Base-by-base conservation (phyloP, 2,888 invertebrate species). In the Cantharis rufa region DNA sequence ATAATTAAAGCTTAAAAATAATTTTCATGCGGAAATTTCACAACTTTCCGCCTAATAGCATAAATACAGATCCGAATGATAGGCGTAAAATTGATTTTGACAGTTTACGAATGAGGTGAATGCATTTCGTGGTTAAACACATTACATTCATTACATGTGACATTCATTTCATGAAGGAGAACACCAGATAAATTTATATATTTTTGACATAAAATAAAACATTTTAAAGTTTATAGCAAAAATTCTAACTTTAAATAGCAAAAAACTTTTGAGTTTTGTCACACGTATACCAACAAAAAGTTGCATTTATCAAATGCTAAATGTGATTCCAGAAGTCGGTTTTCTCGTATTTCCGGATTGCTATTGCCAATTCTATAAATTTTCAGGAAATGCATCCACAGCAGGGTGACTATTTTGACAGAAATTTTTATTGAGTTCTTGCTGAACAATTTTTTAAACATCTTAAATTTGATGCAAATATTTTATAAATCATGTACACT, bases 341-440 rank as follows among this genome's bases (percentile, higher is more conserved):
- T 62, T 71, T 71, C 24, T 62, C 71, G 71, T 70, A 71, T 71
- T 72, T 72, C 72, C 64, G 64, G 16, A 64, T 28, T 16, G 24
- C 64, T 63, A 64, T 64, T 64, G 66, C 48, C 66, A 66, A 66
- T 72, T 72, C 72, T 64, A 48, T 28, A n/a, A 72, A 72, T 66
- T 72, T 64, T 27, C 66, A 66, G 64, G 66, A 72, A 72, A 72
- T 72, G 72, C 72, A 66, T 72, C 64, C 66, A 72, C 72, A 66
- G 48, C 32, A 48, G 66, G 32, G 48, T 18, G 24, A 24, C 62
- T 71, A 62, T 62, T 71, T 21, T 32, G 71, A 21, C 21, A 27
- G 24, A 62, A 48, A 48, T 18, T 70, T 70, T 70, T 18, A 70
- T 70, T 48, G 69, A 62, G 62, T 48, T 48, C 48, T 48, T 48